phyloP scores from a whole-genome alignment of 2,797 vertebrate species.

The Bradypodion ventrale region DNA sequence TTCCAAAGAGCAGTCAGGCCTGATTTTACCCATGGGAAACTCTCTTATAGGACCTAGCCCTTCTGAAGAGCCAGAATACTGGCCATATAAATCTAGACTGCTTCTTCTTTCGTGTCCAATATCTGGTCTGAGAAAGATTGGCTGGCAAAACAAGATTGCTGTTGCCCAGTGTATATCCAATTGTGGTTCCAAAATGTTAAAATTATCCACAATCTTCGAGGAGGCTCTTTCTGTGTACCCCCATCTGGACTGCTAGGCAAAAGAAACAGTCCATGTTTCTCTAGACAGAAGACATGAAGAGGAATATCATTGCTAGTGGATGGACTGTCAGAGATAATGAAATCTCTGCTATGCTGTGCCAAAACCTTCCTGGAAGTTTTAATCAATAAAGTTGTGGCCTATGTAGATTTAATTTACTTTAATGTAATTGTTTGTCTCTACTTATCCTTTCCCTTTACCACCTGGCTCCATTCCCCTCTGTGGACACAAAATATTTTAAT shows the following conservation, averaged over 20 bases:
- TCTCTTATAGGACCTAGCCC: not conserved
- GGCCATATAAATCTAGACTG: not conserved
- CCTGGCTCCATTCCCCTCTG: not conserved
- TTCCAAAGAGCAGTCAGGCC: no score
- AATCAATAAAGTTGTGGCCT: not conserved
- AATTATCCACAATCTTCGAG: no score
- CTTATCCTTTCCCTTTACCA: not conserved
- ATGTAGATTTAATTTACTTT: constrained; percentile 4
- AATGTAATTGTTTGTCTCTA: not conserved
- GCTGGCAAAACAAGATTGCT: no score
- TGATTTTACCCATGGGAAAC: no score
- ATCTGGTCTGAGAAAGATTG: no score
- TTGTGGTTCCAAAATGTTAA: no score
- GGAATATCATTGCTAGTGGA: not conserved
- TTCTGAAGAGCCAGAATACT: not conserved
- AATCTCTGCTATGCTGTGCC: not conserved
- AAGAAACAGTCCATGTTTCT: not conserved
- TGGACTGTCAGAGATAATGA: not conserved
- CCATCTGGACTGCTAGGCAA: not conserved
- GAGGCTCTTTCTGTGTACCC: no score
- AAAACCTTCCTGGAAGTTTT: not conserved
- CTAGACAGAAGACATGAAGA: no score
- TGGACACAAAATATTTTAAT: not conserved
- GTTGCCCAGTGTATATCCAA: no score
- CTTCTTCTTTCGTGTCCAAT: no score